phyloP scores from a whole-genome alignment of 2,797 vertebrate genomes.

The Platyrinchus mystaceus region DNA sequence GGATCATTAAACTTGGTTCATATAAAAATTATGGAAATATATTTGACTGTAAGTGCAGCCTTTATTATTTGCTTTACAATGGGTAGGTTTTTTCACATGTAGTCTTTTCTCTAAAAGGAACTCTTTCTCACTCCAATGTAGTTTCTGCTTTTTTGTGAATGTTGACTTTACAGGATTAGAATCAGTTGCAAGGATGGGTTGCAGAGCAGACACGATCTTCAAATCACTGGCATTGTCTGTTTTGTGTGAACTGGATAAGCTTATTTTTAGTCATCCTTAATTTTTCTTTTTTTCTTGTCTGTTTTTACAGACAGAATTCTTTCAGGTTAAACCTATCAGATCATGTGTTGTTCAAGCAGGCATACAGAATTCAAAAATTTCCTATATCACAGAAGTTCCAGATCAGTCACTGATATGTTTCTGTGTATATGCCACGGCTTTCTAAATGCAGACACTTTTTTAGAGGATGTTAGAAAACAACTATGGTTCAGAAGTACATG shows the following conservation, averaged over 20 bases:
- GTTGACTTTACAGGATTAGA: background rate
- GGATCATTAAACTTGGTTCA: background rate
- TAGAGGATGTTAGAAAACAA: background rate
- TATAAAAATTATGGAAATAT: background rate
- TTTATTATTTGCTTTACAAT: background rate
- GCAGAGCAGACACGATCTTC: background rate
- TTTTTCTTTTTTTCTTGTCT: background rate
- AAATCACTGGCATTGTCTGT: background rate
- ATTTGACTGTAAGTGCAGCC: background rate
- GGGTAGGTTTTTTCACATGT: background rate
- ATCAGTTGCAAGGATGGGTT: background rate
- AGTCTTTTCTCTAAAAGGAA: background rate
- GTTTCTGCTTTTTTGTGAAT: background rate
- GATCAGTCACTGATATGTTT: background rate
- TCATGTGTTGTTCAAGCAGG: background rate
- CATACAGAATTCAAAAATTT: background rate
- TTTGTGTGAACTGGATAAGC: background rate
- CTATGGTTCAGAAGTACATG: background rate
- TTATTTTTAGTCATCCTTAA: background rate
- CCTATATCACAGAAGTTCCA: background rate
- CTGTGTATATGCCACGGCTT: background rate
- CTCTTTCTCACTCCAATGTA: background rate
- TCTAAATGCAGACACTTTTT: background rate
- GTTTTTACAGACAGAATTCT: background rate
- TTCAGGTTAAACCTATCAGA: background rate